These are phyloP conservation scores for Muricea muricata DNA, from an alignment of 92 coral and sea anemone species.

Conservation along the genomic window DNA sequence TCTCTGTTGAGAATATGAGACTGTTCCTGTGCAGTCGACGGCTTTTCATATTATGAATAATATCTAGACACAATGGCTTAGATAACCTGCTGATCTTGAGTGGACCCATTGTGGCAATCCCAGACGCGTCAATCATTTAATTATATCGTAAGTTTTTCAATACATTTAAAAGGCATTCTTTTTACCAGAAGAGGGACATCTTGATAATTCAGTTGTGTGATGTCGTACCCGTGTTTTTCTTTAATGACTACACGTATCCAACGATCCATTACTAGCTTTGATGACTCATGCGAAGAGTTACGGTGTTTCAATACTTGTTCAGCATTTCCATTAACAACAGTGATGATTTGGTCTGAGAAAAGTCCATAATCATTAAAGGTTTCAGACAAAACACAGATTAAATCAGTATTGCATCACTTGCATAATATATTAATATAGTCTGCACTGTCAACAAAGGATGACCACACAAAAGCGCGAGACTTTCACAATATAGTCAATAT, in stretches of 20 bases:
- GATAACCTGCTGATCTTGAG: constrained; percentile 19
- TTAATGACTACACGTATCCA: too few species aligned
- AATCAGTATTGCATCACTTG: constrained; percentile 22
- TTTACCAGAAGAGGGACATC: neutral
- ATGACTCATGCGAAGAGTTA: too few species aligned
- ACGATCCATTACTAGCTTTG: too few species aligned
- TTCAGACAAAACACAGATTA: constrained; percentile 37
- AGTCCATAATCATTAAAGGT: neutral
- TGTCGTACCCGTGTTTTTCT: too few species aligned
- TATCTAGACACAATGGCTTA: constrained; percentile 28
- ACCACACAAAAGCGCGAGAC: neutral
- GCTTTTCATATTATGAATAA: constrained; percentile 23
- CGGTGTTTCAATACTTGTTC: neutral
- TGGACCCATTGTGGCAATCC: neutral
- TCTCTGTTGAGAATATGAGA: neutral
- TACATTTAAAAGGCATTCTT: neutral
- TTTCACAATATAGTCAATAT: neutral
- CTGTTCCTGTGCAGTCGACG: neutral
- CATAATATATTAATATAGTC: neutral
- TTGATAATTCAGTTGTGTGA: too few species aligned
- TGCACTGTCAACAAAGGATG: neutral
- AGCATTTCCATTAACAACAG: too few species aligned
- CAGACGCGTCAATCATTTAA: constrained; percentile 23
- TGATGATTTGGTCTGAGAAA: neutral
- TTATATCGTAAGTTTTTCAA: neutral